Conservation (phyloP, 2,888 invertebrate species). For the Chymomyza fuscimana region DNA sequence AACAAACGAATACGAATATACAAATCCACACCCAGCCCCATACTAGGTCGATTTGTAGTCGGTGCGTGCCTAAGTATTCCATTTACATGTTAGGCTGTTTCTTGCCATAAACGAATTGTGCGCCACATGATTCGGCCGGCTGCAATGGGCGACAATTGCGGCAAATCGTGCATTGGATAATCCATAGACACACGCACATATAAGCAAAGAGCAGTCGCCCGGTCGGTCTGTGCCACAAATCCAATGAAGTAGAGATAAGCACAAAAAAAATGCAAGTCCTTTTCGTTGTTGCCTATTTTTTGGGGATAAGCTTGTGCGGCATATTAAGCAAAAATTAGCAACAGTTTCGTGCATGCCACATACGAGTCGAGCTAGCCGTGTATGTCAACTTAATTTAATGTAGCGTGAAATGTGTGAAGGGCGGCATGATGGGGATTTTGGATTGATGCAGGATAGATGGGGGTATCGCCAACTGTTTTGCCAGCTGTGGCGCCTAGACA, state of each 20-base stretch:
- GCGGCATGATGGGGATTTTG: background rate
- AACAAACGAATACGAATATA: constrained; percentile 25
- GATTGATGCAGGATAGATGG: background rate
- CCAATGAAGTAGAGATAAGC: constrained; percentile 54
- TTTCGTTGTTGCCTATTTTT: background rate
- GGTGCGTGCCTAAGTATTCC: constrained; percentile 73
- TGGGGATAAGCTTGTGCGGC: constrained; percentile 37
- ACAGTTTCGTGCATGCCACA: constrained; percentile 61
- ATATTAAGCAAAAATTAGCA: constrained; percentile 70
- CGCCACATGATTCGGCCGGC: background rate
- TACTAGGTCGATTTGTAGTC: constrained; percentile 10
- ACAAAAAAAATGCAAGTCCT: constrained; percentile 15
- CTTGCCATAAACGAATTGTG: background rate
- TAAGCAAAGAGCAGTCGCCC: constrained; percentile 16
- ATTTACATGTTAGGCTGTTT: constrained; percentile 58
- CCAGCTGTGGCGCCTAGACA: constrained; percentile 55
- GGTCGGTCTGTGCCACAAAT: constrained; percentile 35
- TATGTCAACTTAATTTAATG: constrained; percentile 73
- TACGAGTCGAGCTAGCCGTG: constrained; percentile 33
- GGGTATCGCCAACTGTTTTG: constrained; percentile 24
- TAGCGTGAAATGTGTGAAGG: constrained; percentile 57
- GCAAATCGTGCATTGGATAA: constrained; percentile 74
- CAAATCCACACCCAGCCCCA: background rate
- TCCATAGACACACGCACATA: constrained; percentile 48
- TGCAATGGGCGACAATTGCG: constrained; percentile 40